phyloP scores from a whole-genome alignment of 2,113 vertebrate genomes.

The Neodon shergylaensis region DNA sequence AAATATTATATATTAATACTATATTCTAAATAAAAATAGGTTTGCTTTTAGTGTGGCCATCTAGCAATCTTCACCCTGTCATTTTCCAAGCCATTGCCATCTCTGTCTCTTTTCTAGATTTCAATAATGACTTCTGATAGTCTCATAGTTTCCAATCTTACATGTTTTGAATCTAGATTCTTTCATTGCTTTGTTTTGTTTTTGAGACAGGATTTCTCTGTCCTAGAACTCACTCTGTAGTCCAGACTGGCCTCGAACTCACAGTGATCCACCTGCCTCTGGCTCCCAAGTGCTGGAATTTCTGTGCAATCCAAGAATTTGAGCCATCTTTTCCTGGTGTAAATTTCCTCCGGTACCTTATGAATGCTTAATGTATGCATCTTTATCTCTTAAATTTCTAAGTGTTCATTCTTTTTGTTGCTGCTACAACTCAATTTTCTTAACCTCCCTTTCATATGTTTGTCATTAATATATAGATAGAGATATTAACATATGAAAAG shows the following conservation, averaged over 20 bases:
- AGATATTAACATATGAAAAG: neutral
- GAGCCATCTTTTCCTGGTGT: neutral
- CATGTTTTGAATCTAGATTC: neutral
- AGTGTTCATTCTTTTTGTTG: neutral
- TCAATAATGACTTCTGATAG: neutral
- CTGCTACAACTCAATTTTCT: neutral
- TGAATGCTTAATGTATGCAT: neutral
- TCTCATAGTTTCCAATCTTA: neutral
- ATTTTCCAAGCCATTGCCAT: neutral
- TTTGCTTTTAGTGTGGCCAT: neutral
- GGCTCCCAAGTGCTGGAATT: neutral
- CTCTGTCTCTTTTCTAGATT: neutral
- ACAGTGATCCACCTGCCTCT: neutral
- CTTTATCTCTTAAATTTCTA: neutral
- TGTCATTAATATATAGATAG: neutral
- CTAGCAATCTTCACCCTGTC: neutral
- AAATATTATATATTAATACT: neutral
- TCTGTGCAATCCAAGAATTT: neutral
- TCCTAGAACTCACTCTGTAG: neutral
- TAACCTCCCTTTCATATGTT: neutral
- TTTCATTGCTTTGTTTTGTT: neutral
- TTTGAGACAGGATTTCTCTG: neutral
- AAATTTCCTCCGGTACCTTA: neutral
- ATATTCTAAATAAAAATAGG: too few relatives aligned
- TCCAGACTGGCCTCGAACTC: neutral